These are phyloP conservation scores for Entelurus aequoreus DNA, from an alignment of 2,113 vertebrate genomes.

Conservation along the genomic window DNA sequence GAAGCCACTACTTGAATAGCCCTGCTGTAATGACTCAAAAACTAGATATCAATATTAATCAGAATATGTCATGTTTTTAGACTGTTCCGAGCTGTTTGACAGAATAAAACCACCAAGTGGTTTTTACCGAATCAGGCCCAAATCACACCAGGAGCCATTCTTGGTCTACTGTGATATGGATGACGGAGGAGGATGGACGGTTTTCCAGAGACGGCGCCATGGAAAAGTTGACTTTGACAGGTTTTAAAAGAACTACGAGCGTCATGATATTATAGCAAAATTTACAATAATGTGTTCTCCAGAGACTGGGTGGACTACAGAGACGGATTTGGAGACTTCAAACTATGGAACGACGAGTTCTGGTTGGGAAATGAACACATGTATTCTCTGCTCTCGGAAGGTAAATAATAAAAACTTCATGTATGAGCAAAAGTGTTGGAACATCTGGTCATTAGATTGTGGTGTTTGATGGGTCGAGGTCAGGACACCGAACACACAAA, in stretches of 20 bases:
- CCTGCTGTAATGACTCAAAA: background rate
- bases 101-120: slow-evolving; percentile 67
- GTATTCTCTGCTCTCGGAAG: slow-evolving; percentile 71
- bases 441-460: too few relatives aligned
- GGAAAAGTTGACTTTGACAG: slow-evolving; percentile 84
- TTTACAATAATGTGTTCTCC: background rate
- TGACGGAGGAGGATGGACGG: slow-evolving; percentile 85
- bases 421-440: too few relatives aligned
- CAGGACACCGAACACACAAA: too few relatives aligned
- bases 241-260: slow-evolving; percentile 45
- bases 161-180: slow-evolving; percentile 87
- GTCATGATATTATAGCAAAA: background rate
- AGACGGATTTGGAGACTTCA: slow-evolving; percentile 84
- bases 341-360: slow-evolving; percentile 82
- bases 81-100: slow-evolving; percentile 79
- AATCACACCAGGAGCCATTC: slow-evolving; percentile 72
- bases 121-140: slow-evolving; percentile 80
- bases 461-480: too few relatives aligned
- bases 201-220: slow-evolving; percentile 79
- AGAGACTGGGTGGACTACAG: slow-evolving; percentile 88
- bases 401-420: slow-evolving; percentile 44
- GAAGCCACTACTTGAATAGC: background rate
- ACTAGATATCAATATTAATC: background rate
- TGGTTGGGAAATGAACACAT: slow-evolving; percentile 89
- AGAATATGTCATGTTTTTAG: slow-evolving; percentile 47